A percentile compares a stretch with the other conserved stretches of the same genome.
phyloP scores from a whole-genome alignment of 2,113 vertebrate genomes.

The Sylvia atricapilla region DNA sequence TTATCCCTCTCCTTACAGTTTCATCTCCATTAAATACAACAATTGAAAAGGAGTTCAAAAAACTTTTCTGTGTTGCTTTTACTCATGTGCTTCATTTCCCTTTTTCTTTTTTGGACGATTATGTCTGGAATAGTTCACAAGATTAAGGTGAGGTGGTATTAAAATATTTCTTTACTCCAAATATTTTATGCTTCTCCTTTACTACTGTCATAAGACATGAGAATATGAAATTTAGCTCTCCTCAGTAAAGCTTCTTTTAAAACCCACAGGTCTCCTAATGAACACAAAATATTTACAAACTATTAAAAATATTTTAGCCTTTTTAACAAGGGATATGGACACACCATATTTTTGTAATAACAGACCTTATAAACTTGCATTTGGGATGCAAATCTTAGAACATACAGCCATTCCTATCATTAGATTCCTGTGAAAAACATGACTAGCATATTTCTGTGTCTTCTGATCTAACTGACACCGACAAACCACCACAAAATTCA shows the following conservation, averaged over 20 bases:
- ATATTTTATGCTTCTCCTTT: constrained; percentile 25
- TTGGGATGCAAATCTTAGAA: background rate
- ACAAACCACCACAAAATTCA: background rate
- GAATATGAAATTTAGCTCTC: background rate
- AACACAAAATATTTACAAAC: background rate
- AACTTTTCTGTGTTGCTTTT: background rate
- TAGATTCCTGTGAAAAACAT: background rate
- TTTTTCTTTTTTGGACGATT: background rate
- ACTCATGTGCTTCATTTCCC: background rate
- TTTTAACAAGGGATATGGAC: background rate
- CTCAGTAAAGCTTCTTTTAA: background rate
- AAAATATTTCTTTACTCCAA: constrained; percentile 30
- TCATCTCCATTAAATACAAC: background rate
- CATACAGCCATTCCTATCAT: background rate
- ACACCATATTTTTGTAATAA: accelerated
- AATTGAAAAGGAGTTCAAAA: constrained; percentile 3
- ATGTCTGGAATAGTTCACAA: background rate
- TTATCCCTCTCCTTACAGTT: background rate
- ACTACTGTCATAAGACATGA: background rate
- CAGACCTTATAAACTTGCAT: background rate
- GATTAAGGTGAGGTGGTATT: background rate
- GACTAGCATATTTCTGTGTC: background rate
- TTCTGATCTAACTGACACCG: background rate
- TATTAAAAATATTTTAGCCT: background rate
- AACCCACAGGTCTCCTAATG: background rate